Evolutionary conservation across 2,797 vertebrate genomes (phyloP), one percentile per base, ranked within the genome.

Genomic region (Characodon lateralis): DNA sequence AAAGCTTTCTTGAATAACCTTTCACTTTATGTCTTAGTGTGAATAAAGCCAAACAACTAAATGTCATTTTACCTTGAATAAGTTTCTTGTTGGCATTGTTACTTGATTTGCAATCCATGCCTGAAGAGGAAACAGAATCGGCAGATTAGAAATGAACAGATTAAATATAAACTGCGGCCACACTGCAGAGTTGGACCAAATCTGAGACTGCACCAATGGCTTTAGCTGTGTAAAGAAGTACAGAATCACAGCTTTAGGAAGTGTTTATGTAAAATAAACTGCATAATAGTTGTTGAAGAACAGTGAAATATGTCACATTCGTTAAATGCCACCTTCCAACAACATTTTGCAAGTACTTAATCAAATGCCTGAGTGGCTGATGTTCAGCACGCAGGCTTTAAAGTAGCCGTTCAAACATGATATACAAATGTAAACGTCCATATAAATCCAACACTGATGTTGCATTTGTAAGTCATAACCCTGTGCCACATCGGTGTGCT

Each of bases 61-160:
- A 43, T 1, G 5, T 75, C 43, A 5, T 0, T 58, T 95, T 94
- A 99, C 98, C 97, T 97, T 99, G 98, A 72, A 98, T 94, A 68
- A 99, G 95, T 86, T 96, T 98, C 95, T 97, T 96, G 74, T 92
- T 94, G 46, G 96, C 92, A 88, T 91, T 88, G n/a, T 90, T 92
- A 6, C 78, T 95, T 35, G 95, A 92, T 90, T 97, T 97, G 90
- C 95, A 96, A 85, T 97, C 96, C 97, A 97, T 97, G 77, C 95
- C 98, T 99, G 90, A 73, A 91, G 85, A 69, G 31, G 51, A 81
- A 26, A 89, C 35, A 83, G 55, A 75, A 82, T 2, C 8, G 9
- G 20, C 5, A 76, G 5, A 68, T 66, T 18, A 71, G 46, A 53
- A 2, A 43, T 59, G 24, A 5, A 65, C 9, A 31, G 50, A 71